Evolutionary conservation across 2,797 vertebrate genomes (phyloP), one percentile per base, ranked within the genome.

Genomic region (Sylvilagus floridanus): DNA sequence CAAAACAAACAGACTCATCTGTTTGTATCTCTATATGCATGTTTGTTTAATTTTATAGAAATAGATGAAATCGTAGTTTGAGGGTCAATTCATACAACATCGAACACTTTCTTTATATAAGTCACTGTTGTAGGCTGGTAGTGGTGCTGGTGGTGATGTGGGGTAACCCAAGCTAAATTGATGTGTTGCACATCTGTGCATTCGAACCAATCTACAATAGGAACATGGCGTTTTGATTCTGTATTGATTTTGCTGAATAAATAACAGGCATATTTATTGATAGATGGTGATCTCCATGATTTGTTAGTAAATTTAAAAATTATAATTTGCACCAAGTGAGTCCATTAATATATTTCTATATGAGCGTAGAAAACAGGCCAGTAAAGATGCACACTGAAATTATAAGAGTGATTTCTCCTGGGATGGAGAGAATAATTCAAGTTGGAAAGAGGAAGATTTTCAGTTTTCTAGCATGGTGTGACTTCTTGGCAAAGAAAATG

Each of bases 31-130:
- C 30, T 81, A 0, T 57, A 1, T 28, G 6, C 2, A 42, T 5
- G 22, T 65, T 54, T 42, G 52, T 66, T 57, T 85, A 26, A n/a
- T 50, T 93, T 95, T 72, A 62, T 26, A 42, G 82, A 92, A 90
- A 72, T 42, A 84, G 52, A 17, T 81, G 68, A 71, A 37, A 47
- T 63, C 16, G 0, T 47, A 75, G 30, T n/a, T 84, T 30, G 28
- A 78, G 37, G 42, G 71, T 28, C 24, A 66, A 8, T 47, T 73
- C 66, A 63, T 83, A n/a, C 24, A 54, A 78, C 6, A 4, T 5
- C 30, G 57, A 62, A 0, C 60, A 4, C 6, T 68, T 72, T 35
- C 5, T 42, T 32, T 75, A 42, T 77, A 17, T 42, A 71, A 35
- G 11, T 52, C 11, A 42, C 16, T 35, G 1, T 22, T 2, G 69